Conservation (phyloP, 1,140 invertebrate genomes). For the Orchesella cincta region DNA sequence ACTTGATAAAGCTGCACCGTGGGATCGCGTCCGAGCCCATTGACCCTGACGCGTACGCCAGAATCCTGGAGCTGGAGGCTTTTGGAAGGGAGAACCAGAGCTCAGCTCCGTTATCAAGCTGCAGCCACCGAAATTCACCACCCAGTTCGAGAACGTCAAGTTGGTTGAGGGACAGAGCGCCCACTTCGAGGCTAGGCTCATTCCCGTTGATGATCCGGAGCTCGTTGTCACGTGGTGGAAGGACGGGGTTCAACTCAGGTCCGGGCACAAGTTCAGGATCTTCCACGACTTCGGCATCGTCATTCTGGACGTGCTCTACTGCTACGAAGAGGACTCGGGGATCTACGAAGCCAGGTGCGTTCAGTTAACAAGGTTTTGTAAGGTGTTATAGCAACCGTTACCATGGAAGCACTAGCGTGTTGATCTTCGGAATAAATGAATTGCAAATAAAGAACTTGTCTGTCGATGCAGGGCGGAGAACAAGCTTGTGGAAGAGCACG, state of each 20-base stretch:
- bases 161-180: constrained; percentile 89
- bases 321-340: constrained; percentile 95
- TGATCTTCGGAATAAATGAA: too few relatives aligned
- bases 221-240: constrained; percentile 85
- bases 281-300: constrained; percentile 96
- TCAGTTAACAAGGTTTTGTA: background rate
- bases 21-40: constrained; percentile 90
- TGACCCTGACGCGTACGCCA: constrained; percentile 88
- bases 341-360: constrained; percentile 64
- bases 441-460: constrained; percentile 62
- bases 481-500: constrained; percentile 84
- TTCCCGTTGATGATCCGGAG: constrained; percentile 88
- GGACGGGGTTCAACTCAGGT: constrained; percentile 86
- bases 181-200: constrained; percentile 82
- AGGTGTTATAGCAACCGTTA: too few relatives aligned
- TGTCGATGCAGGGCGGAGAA: constrained; percentile 91
- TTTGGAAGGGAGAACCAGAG: constrained; percentile 64
- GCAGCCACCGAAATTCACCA: constrained; percentile 86
- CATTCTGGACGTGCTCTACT: constrained; percentile 93
- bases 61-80: constrained; percentile 84
- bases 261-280: constrained; percentile 90
- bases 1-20: constrained; percentile 74
- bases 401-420: too few relatives aligned
- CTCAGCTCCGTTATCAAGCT: constrained; percentile 66
- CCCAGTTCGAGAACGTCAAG: constrained; percentile 81